A percentile compares a stretch with the other conserved stretches of the same genome.
phyloP scores from a whole-genome alignment of 2,797 vertebrate genomes.

The Lophius americanus region DNA sequence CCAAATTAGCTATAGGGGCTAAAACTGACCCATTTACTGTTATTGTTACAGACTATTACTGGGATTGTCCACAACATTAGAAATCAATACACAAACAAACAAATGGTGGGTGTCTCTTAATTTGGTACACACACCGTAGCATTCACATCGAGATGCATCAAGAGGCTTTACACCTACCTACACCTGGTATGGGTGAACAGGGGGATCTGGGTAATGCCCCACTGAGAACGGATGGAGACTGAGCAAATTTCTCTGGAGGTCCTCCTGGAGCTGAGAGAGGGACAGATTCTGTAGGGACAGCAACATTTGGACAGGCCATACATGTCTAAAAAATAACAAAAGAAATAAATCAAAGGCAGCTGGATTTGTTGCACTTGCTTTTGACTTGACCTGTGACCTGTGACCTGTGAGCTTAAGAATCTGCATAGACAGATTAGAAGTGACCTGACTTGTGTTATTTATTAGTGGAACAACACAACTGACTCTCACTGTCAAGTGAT shows the following conservation, averaged over 20 bases:
- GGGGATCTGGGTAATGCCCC: conserved; percentile 83
- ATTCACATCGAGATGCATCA: neutral
- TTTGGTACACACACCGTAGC: neutral
- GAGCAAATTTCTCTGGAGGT: conserved; percentile 83
- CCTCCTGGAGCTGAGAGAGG: conserved; percentile 86
- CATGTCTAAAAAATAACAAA: conserved; percentile 1
- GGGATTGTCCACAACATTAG: too few species aligned
- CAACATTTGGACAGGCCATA: conserved; percentile 23
- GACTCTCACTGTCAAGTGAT: neutral
- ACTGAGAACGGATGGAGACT: conserved; percentile 64
- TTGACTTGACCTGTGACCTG: neutral
- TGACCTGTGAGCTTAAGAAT: neutral
- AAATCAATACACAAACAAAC: too few species aligned
- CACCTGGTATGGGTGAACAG: conserved; percentile 87
- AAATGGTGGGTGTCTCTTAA: neutral
- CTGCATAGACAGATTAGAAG: neutral
- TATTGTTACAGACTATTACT: too few species aligned
- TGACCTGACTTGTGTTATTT: neutral
- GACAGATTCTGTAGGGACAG: conserved; percentile 70
- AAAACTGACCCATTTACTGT: too few species aligned
- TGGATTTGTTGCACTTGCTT: neutral
- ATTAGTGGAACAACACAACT: neutral
- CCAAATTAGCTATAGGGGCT: too few species aligned
- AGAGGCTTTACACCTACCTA: conserved; percentile 82
- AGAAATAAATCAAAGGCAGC: conserved; percentile 14